Conservation (phyloP, 1,140 invertebrate genomes). For the Camponotus pennsylvanicus region DNA sequence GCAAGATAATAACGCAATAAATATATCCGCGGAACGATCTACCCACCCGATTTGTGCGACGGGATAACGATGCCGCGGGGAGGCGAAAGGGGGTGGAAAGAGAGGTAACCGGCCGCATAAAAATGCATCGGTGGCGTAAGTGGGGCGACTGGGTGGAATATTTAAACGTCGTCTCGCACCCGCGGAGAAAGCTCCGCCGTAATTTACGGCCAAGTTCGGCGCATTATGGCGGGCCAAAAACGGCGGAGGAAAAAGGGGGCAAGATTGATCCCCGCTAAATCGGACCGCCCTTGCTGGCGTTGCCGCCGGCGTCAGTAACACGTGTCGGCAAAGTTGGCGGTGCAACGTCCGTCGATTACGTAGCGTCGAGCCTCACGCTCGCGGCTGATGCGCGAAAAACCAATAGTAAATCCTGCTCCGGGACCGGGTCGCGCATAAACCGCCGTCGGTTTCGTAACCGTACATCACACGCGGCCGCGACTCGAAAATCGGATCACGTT, state of each 20-base stretch:
- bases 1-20: constrained; percentile 61
- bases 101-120: constrained; percentile 73
- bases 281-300: constrained; percentile 20
- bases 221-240: constrained; percentile 42
- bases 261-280: constrained; percentile 71
- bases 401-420: constrained; percentile 9
- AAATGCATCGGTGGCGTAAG: constrained; percentile 75
- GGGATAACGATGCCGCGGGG: constrained; percentile 68
- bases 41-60: constrained; percentile 39
- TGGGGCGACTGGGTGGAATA: constrained; percentile 71
- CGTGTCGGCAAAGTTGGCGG: constrained; percentile 67
- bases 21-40: constrained; percentile 44
- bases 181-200: constrained; percentile 22
- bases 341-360: constrained; percentile 66
- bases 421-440: background rate
- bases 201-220: constrained; percentile 73
- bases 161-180: constrained; percentile 51
- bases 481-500: constrained; percentile 54
- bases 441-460: no score
- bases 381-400: constrained; percentile 2
- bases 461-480: background rate
- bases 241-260: background rate
- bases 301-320: constrained; percentile 65
- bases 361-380: constrained; percentile 9
- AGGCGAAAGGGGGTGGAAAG: constrained; percentile 2